These are phyloP conservation scores for Aurelia sp. DNA, from an alignment of 30 jellyfish, hydroid and myxozoan species.

Conservation along the genomic window DNA sequence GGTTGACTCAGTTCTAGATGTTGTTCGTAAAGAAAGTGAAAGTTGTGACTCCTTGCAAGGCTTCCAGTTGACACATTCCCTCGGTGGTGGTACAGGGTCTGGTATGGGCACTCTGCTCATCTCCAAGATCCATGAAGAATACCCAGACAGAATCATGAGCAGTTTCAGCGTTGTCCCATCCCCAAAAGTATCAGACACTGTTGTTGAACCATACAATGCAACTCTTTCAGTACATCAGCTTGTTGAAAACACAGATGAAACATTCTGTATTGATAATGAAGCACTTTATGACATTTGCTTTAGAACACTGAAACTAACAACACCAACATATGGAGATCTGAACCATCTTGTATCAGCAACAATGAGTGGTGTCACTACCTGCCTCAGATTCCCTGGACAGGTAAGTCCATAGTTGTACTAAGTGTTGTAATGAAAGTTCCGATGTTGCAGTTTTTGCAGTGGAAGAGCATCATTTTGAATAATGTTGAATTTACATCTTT, in stretches of 20 bases:
- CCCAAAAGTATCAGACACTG: conserved; percentile 97
- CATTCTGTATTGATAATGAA: conserved; percentile 96
- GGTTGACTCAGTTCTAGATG: conserved; percentile 49
- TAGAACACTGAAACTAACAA: conserved; percentile 90
- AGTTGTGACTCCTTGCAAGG: conserved; percentile 95
- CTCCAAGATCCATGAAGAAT: conserved; percentile 94
- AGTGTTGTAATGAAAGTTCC: no score
- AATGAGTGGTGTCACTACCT: conserved; percentile 96
- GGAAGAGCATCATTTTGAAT: no score
- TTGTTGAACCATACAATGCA: conserved; percentile 97
- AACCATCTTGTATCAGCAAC: conserved; percentile 95
- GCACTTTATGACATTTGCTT: conserved; percentile 93
- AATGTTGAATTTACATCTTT: no score
- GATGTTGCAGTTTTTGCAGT: no score
- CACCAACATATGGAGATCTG: conserved; percentile 94
- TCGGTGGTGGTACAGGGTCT: conserved; percentile 98
- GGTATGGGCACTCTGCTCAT: conserved; percentile 97
- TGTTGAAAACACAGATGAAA: conserved; percentile 95
- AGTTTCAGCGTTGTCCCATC: conserved; percentile 94
- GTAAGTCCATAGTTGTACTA: conserved; percentile 10
- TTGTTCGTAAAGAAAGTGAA: conserved; percentile 73
- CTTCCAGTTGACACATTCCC: conserved; percentile 92
- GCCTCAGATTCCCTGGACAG: conserved; percentile 98
- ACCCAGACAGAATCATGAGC: conserved; percentile 95
- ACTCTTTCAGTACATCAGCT: conserved; percentile 90